A percentile compares a stretch with the other conserved stretches of the same genome.
These are phyloP conservation scores for Mungos mungo DNA, from an alignment of 2,113 vertebrate genomes.

Conservation along the genomic window DNA sequence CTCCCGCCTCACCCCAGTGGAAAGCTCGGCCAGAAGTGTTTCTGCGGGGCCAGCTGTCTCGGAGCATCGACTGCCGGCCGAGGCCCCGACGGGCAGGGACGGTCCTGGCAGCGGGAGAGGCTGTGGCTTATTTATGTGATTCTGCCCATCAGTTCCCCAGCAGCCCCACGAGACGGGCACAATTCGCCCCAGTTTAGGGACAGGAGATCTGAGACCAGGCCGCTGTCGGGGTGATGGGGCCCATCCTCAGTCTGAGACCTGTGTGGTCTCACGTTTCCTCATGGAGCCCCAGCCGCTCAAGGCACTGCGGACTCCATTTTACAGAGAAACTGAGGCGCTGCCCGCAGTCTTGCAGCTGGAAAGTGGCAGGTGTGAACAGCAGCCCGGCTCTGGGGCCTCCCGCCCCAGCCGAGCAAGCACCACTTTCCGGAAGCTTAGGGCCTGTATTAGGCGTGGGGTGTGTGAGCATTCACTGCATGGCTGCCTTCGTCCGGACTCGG, in stretches of 20 bases:
- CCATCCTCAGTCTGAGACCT: rapidly evolving
- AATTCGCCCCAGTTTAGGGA: background rate
- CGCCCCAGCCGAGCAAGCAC: rapidly evolving
- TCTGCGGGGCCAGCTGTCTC: rapidly evolving
- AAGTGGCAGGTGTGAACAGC: background rate
- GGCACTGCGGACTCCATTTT: background rate
- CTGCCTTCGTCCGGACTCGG: background rate
- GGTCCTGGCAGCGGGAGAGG: rapidly evolving
- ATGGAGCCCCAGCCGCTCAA: rapidly evolving
- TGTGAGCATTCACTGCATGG: background rate
- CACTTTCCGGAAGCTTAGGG: background rate
- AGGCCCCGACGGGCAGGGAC: rapidly evolving
- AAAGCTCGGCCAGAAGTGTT: rapidly evolving
- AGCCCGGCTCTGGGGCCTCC: background rate
- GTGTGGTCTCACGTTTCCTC: rapidly evolving
- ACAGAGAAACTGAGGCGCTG: background rate
- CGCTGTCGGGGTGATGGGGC: rapidly evolving
- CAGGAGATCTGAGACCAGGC: background rate
- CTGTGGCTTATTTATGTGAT: rapidly evolving
- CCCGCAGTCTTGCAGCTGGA: background rate
- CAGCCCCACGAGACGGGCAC: background rate
- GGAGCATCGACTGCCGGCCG: background rate
- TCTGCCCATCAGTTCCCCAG: rapidly evolving
- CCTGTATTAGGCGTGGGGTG: rapidly evolving
- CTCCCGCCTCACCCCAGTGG: background rate